Evolutionary conservation across 2,888 invertebrate genomes (phyloP).

Genomic region (Zaprionus lineosus): DNA sequence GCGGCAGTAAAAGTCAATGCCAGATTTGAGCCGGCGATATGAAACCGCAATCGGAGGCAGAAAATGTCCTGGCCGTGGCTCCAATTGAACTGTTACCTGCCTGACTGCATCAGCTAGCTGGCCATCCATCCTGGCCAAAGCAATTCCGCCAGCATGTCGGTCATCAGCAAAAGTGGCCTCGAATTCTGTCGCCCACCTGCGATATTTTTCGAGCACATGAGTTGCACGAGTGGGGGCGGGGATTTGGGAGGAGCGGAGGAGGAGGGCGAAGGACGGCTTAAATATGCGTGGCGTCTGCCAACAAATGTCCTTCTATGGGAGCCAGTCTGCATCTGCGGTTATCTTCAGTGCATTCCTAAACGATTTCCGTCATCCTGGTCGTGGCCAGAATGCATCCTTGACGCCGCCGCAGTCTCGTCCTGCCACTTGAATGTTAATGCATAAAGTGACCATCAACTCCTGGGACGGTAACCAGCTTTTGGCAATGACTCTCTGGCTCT

Average conservation of each 20-base stretch:
- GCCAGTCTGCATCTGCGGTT: conserved; percentile 14
- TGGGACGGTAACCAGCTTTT: conserved; percentile 1
- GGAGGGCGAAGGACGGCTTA: conserved; percentile 20
- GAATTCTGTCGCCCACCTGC: conserved; percentile 26
- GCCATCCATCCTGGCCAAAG: not conserved
- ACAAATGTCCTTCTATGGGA: conserved; percentile 9
- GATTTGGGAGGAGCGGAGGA: not conserved
- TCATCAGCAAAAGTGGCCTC: conserved; percentile 25
- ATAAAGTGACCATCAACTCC: conserved; percentile 18
- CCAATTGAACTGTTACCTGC: too few species aligned
- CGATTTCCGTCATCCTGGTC: conserved; percentile 19
- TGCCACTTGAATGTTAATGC: conserved; percentile 41
- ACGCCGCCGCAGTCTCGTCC: conserved; percentile 1
- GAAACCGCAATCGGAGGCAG: not conserved
- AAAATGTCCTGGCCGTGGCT: not conserved
- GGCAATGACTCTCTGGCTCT: too few species aligned
- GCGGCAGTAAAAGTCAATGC: conserved; percentile 5
- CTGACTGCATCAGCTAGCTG: conserved; percentile 6
- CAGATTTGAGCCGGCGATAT: not conserved
- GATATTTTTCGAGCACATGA: not conserved
- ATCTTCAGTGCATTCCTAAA: conserved; percentile 34
- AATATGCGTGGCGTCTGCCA: conserved; percentile 48
- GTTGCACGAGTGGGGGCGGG: not conserved
- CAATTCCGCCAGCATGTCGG: conserved; percentile 8
- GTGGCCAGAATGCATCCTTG: conserved; percentile 10